Evolutionary conservation across 2,113 vertebrate genomes (phyloP), one percentile per base, ranked within the genome.

Genomic region (Aegithalos caudatus): DNA sequence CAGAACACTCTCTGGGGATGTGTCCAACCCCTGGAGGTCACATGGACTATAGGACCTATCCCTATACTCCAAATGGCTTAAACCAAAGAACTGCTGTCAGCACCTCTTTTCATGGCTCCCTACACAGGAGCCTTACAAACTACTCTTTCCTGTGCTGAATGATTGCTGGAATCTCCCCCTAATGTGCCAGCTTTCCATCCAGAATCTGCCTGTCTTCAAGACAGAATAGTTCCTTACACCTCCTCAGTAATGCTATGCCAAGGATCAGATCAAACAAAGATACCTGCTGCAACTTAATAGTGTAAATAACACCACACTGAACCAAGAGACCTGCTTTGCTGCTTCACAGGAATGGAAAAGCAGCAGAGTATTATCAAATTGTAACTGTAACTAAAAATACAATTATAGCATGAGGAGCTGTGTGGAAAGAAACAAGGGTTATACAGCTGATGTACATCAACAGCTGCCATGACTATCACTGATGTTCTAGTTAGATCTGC

Each of bases 231-330:
- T 88, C 56, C 56, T 85, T 29, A 42, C 45, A 15, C 37, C 15
- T 73, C 44, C n/a, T 84, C 60, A 65, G 72, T 94, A 97, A 96
- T 6, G 9, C 44, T 56, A 95, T 57, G 81, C 83, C 40, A 79
- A 86, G 48, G 81, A 95, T 87, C 83, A 78, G 86, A 94, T 92
- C 83, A 91, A 79, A 73, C 27, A 81, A 40, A 93, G 83, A 94
- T 89, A 94, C 25, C 9, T 0, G 0, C 23, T 1, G 53, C 69
- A 61, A 95, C 48, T 81, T 61, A 64, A 85, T 60, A 91, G 65
- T 50, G 91, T 92, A 96, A 95, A 53, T 84, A 95, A 91, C 16
- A 62, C 79, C 61, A 40, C 51, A 25, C 4, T 54, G 51, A 54
- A 42, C 29, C 73, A 33, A 47, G 14, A 57, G 61, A 47, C 29